These are phyloP conservation scores for Scalopus aquaticus DNA, from an alignment of 2,113 vertebrate species.

Conservation along the genomic window DNA sequence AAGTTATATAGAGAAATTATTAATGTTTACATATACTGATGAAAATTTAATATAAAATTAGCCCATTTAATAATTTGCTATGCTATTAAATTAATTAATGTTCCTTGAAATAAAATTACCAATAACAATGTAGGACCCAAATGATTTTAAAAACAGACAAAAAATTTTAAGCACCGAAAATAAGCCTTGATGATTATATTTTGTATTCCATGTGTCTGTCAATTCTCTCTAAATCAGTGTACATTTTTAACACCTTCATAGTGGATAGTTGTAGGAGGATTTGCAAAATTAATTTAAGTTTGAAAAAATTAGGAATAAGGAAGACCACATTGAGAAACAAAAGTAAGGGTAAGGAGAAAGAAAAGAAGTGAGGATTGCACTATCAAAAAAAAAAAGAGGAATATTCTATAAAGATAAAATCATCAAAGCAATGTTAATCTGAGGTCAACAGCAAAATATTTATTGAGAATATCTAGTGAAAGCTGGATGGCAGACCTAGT, in stretches of 20 bases:
- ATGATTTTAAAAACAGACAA: neutral
- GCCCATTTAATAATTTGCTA: conserved; percentile 15
- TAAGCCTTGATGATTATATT: conserved; percentile 8
- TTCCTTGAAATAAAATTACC: conserved; percentile 34
- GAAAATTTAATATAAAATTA: conserved; percentile 21
- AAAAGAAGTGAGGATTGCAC: neutral
- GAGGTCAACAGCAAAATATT: neutral
- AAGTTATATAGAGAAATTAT: neutral
- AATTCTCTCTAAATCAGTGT: neutral
- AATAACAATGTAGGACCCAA: neutral
- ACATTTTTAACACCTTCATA: neutral
- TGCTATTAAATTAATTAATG: conserved; percentile 31
- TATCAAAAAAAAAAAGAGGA: neutral
- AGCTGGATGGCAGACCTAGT: neutral
- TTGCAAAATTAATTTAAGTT: neutral
- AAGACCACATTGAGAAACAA: neutral
- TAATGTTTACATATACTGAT: neutral
- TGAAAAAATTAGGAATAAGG: neutral
- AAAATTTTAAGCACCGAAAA: neutral
- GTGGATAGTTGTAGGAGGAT: neutral
- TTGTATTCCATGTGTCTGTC: neutral
- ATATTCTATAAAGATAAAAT: neutral
- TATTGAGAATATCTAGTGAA: neutral
- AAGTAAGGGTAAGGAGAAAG: neutral
- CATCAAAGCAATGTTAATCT: neutral